phyloP scores from a whole-genome alignment of 2,888 invertebrate genomes.

The Sinelater perroti region DNA sequence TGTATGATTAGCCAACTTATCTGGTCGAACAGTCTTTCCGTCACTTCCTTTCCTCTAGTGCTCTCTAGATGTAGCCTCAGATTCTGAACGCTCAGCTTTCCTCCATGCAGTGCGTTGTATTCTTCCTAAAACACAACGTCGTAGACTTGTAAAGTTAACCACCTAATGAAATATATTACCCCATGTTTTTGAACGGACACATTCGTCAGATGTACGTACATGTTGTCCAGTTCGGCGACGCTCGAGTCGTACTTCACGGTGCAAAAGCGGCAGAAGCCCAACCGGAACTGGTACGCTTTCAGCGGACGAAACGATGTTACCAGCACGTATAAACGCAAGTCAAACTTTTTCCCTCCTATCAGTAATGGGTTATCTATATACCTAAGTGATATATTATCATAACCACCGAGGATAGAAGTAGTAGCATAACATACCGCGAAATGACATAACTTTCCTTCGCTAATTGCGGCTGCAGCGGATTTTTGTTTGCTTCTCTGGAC shows the following conservation, averaged over 20 bases:
- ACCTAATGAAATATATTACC: slow-evolving; percentile 65
- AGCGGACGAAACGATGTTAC: slow-evolving; percentile 93
- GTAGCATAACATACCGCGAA: slow-evolving; percentile 68
- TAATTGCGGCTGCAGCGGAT: slow-evolving; percentile 83
- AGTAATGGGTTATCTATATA: slow-evolving; percentile 95
- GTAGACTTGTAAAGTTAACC: slow-evolving; percentile 1
- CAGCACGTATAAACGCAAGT: slow-evolving; percentile 89
- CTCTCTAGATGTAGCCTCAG: slow-evolving; percentile 89
- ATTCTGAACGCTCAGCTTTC: slow-evolving; percentile 94
- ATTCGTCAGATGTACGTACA: slow-evolving; percentile 95
- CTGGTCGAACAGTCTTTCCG: slow-evolving; percentile 87
- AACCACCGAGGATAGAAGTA: neutral
- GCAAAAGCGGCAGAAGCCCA: slow-evolving; percentile 96
- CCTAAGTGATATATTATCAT: slow-evolving; percentile 52
- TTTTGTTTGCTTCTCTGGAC: slow-evolving; percentile 83
- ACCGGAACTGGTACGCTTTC: slow-evolving; percentile 90
- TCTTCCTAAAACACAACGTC: slow-evolving; percentile 72
- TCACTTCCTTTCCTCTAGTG: slow-evolving; percentile 86
- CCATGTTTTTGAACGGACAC: slow-evolving; percentile 98
- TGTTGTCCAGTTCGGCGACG: slow-evolving; percentile 86
- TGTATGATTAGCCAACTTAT: slow-evolving; percentile 92
- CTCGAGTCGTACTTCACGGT: slow-evolving; percentile 94
- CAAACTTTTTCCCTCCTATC: slow-evolving; percentile 96
- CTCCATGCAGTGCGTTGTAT: slow-evolving; percentile 93
- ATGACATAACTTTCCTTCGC: slow-evolving; percentile 94